Percentiles rank a stretch among this genome's conserved stretches.
phyloP scores from a whole-genome alignment of 1,140 invertebrate genomes.

The Argopecten irradians region DNA sequence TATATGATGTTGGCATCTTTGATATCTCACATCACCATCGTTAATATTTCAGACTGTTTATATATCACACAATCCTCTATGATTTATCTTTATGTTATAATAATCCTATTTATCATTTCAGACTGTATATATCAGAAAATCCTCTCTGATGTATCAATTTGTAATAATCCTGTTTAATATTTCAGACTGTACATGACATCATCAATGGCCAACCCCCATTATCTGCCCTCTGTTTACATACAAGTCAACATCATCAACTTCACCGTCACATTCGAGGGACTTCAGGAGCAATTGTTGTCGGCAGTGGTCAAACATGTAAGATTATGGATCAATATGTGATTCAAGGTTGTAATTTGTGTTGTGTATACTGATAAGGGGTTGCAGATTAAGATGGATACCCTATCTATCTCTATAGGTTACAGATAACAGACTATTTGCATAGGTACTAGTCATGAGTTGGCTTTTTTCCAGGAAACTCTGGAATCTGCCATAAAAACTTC shows the following conservation, averaged over 20 bases:
- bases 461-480: too few species aligned
- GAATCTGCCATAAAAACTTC: too few species aligned
- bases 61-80: too few species aligned
- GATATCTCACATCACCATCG: too few species aligned
- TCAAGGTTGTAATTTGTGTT: background rate
- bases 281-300: conserved; percentile 76
- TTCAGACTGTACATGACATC: conserved; percentile 78
- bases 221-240: conserved; percentile 72
- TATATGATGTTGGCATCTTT: too few species aligned
- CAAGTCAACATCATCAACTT: conserved; percentile 77
- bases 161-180: conserved; percentile 14
- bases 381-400: too few species aligned
- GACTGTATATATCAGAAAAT: background rate
- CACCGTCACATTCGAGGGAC: conserved; percentile 75
- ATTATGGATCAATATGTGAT: background rate
- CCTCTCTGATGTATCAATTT: background rate
- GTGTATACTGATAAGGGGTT: background rate
- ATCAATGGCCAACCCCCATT: conserved; percentile 74
- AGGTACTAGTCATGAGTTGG: too few species aligned
- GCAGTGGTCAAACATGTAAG: conserved; percentile 73
- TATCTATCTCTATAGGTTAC: too few species aligned
- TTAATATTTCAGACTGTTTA: too few species aligned
- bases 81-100: too few species aligned
- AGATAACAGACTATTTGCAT: too few species aligned
- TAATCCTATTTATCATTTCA: background rate